Evolutionary conservation across 2,113 vertebrate species (phyloP), one percentile per base, ranked within the genome.

Genomic region (Taurulus bubalis): DNA sequence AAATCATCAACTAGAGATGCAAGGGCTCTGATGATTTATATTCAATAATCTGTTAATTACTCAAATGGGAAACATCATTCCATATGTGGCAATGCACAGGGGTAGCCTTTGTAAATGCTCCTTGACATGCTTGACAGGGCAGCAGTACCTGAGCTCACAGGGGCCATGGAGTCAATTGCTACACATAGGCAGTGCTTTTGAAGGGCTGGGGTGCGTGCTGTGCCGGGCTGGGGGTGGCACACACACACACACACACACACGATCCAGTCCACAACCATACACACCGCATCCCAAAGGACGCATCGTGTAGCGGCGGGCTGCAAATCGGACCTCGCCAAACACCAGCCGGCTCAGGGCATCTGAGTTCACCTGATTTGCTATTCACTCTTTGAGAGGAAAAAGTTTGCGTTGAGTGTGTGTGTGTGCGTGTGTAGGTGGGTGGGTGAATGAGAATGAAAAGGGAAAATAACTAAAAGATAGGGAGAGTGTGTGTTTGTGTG

Each of bases 161-260:
- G 85, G 91, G 89, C 88, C 90, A 90, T 66, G 73, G 85, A 92
- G 92, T 93, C 92, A 94, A 94, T 83, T 88, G 89, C 86, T 90
- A 88, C 87, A 93, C 84, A 87, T 90, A 82, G 83, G 87, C 84
- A 85, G 77, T 67, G 82, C 84, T 89, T 89, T 91, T 90, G 84
- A 68, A 70, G 87, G 84, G 84, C 85, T 88, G 71, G 74, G 85
- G 76, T 89, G 90, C 63, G 22, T 85, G 83, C 89, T 36, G 26
- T 47, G 49, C 71, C 12, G 71, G 38, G 47, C 79, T 36, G 38
- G 30, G 67, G 85, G 70, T 67, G 59, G 72, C 77, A 51, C 47
- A 18, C 66, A 42, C 62, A 71, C 22, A 49, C 71, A n/a, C 51
- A 74, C 71, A 72, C 66, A 70, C 77, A 84, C 66, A 76, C 26